Percentiles rank a stretch among this genome's conserved stretches.
Evolutionary conservation across 2,888 invertebrate species (phyloP).

Genomic region (Aporophyla nigra): DNA sequence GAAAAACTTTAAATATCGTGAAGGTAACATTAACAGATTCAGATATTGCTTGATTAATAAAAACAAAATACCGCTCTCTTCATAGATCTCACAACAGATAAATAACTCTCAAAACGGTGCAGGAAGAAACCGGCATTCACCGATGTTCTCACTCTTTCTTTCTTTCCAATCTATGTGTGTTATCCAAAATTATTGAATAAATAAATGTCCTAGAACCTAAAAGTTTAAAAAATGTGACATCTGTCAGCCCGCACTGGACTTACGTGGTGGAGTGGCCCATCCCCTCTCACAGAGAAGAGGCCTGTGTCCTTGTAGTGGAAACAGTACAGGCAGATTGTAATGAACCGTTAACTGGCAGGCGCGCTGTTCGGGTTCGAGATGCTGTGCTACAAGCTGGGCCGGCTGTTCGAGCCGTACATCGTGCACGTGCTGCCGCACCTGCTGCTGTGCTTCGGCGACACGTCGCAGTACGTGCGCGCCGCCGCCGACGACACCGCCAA

Average conservation of each 20-base stretch:
- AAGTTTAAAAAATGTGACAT: no score
- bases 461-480: constrained; percentile 98
- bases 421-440: constrained; percentile 99
- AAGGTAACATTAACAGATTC: constrained; percentile 90
- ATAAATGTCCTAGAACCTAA: no score
- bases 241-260: no score
- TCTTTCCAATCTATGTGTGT: no score
- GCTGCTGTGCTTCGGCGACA: constrained; percentile 98
- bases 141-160: no score
- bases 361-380: constrained; percentile 99
- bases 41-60: not conserved
- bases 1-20: constrained; percentile 98
- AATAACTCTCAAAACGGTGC: not conserved
- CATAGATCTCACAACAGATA: not conserved
- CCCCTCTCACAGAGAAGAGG: no score
- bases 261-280: no score
- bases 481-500: constrained; percentile 99
- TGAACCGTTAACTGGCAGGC: constrained; percentile 84
- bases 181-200: no score
- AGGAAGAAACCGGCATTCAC: no score
- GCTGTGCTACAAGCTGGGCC: constrained; percentile 98
- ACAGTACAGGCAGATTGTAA: no score
- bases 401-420: constrained; percentile 99
- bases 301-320: no score
- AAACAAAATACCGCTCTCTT: not conserved